A percentile compares a stretch with the other conserved stretches of the same genome.
Conservation (phyloP, 2,888 invertebrate genomes). For the Lobophora halterata region DNA sequence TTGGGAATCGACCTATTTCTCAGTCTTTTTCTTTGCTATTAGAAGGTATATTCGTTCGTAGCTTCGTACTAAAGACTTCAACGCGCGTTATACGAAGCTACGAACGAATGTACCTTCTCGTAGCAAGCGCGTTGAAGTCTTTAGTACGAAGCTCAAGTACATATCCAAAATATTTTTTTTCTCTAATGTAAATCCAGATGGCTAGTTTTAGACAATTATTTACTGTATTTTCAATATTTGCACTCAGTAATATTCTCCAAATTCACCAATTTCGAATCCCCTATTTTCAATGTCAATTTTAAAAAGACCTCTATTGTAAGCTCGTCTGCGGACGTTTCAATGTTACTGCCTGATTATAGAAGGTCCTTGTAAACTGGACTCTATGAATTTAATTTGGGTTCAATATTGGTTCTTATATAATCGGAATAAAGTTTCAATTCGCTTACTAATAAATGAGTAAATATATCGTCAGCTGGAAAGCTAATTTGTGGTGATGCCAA, state of each 20-base stretch:
- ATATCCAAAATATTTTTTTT: too few species aligned
- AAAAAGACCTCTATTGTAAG: conserved; percentile 11
- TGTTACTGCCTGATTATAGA: not conserved
- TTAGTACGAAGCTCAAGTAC: too few species aligned
- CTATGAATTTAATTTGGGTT: not conserved
- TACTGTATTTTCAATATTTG: conserved; percentile 18
- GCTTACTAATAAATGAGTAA: conserved; percentile 14
- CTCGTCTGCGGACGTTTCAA: conserved; percentile 1
- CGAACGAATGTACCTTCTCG: too few species aligned
- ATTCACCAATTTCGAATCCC: conserved; percentile 29
- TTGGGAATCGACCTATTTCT: too few species aligned
- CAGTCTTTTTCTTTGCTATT: too few species aligned
- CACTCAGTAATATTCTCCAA: conserved; percentile 17
- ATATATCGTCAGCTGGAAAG: conserved; percentile 44
- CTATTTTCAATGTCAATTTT: conserved; percentile 14
- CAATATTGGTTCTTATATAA: conserved; percentile 11
- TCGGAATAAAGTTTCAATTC: conserved; percentile 27
- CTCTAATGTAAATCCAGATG: too few species aligned
- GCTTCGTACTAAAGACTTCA: too few species aligned
- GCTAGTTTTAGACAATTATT: conserved; percentile 3
- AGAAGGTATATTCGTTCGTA: too few species aligned
- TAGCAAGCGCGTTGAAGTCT: too few species aligned
- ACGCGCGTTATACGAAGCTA: too few species aligned
- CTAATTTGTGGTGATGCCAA: conserved; percentile 66
- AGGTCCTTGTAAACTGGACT: conserved; percentile 29